Conservation (phyloP, 2,888 invertebrate genomes). For the Tipula confusa region DNA sequence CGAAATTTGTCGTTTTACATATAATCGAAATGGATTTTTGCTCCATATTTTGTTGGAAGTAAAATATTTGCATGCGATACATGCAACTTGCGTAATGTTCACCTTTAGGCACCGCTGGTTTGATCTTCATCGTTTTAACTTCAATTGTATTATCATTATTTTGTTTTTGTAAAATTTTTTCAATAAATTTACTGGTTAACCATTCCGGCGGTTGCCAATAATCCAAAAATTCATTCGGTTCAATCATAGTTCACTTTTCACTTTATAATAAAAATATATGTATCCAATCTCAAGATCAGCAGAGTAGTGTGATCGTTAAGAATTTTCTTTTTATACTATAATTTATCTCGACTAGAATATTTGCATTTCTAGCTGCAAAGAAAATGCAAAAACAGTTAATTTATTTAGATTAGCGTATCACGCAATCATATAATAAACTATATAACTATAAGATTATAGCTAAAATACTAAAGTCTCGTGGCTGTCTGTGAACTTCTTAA, state of each 20-base stretch:
- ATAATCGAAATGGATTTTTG: constrained; percentile 42
- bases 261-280: neutral
- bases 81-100: constrained; percentile 46
- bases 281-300: neutral
- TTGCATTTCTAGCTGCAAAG: neutral
- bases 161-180: constrained; percentile 26
- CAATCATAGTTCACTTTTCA: neutral
- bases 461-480: neutral
- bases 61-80: constrained; percentile 39
- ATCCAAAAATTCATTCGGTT: neutral
- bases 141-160: constrained; percentile 27
- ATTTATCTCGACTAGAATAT: neutral
- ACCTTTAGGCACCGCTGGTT: constrained; percentile 44
- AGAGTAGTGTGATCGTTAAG: neutral
- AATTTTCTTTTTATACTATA: neutral
- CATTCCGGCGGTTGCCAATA: constrained; percentile 4
- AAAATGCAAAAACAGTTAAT: neutral
- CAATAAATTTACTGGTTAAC: constrained; percentile 25
- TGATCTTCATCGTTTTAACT: constrained; percentile 35
- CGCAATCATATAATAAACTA: neutral
- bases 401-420: neutral
- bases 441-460: neutral
- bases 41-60: neutral
- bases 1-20: constrained; percentile 42
- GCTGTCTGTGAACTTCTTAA: neutral